A percentile compares a stretch with the other conserved stretches of the same genome.
Evolutionary conservation across 2,113 vertebrate species (phyloP).

Genomic region (Rhagologus leucostigma): DNA sequence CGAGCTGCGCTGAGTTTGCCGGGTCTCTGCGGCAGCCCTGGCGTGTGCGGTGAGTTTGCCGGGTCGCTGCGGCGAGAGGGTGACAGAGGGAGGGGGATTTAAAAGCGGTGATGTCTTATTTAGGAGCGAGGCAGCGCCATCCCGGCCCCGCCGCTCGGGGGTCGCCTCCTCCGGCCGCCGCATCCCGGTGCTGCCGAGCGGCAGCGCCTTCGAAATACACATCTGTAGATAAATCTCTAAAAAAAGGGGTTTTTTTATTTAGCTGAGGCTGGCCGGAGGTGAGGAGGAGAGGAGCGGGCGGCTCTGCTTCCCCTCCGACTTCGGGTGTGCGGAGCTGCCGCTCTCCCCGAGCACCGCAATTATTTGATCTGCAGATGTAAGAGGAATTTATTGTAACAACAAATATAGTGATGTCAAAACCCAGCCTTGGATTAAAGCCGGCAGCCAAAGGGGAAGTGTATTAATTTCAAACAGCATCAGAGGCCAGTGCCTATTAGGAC

Average conservation of each 20-base stretch:
- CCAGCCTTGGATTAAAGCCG: constrained; percentile 81
- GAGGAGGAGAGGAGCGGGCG: neutral
- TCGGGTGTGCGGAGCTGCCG: neutral
- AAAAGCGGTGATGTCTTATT: constrained; percentile 36
- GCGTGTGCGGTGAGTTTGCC: neutral
- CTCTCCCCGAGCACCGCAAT: constrained; percentile 36
- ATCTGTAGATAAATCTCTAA: rapidly evolving
- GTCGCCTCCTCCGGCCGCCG: neutral
- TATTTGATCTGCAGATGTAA: constrained; percentile 81
- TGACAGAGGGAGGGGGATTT: neutral
- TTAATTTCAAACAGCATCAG: constrained; percentile 84
- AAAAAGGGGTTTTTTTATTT: rapidly evolving
- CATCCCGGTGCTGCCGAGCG: neutral
- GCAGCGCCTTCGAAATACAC: rapidly evolving
- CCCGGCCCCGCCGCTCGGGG: neutral
- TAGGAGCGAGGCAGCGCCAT: neutral
- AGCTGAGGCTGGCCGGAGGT: neutral
- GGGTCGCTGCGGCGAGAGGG: neutral
- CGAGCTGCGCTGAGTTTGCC: neutral
- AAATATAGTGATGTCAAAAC: constrained; percentile 85
- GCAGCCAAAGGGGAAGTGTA: constrained; percentile 81
- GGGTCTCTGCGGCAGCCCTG: neutral
- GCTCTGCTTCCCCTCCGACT: neutral
- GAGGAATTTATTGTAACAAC: constrained; percentile 85
- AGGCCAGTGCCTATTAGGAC: constrained; percentile 85